phyloP scores from a whole-genome alignment of 2,888 invertebrate genomes.

The Sepioteuthis lessoniana region DNA sequence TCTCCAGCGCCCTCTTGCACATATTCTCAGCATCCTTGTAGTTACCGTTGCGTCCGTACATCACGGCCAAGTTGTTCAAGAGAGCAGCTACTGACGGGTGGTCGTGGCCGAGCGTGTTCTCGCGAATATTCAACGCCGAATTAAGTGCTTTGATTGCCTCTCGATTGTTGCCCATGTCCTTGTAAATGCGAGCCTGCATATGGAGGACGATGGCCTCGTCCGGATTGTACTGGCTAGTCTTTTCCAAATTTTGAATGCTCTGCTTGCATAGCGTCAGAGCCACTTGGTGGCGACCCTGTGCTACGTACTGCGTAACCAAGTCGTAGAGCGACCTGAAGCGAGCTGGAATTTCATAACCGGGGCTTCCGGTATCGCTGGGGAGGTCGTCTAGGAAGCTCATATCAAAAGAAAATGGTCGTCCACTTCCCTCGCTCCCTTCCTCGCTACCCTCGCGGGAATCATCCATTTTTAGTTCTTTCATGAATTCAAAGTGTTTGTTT shows the following conservation, averaged over 20 bases:
- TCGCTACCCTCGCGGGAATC: constrained; percentile 15
- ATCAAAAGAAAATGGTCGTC: constrained; percentile 38
- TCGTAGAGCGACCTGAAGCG: constrained; percentile 42
- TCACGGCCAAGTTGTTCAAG: constrained; percentile 35
- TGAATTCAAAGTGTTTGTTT: constrained; percentile 39
- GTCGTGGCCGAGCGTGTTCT: constrained; percentile 34
- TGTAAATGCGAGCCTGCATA: constrained; percentile 45
- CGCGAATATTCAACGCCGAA: neutral
- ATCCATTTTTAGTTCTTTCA: constrained; percentile 39
- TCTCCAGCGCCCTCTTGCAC: constrained; percentile 40
- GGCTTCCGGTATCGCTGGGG: neutral
- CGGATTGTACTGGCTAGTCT: constrained; percentile 20
- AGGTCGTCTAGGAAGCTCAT: constrained; percentile 44
- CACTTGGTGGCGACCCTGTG: constrained; percentile 42
- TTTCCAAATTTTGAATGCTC: constrained; percentile 42
- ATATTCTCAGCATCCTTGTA: constrained; percentile 41
- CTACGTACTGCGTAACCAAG: constrained; percentile 39
- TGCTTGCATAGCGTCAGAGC: constrained; percentile 39
- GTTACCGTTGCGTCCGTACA: constrained; percentile 4
- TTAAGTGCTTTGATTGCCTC: neutral
- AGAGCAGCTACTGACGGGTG: constrained; percentile 15
- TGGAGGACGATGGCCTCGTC: constrained; percentile 40
- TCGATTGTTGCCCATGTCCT: constrained; percentile 37
- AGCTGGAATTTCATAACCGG: constrained; percentile 42
- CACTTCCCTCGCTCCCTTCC: neutral